Evolutionary conservation across 2,797 vertebrate species (phyloP).

Genomic region (Orestias chungarensis): DNA sequence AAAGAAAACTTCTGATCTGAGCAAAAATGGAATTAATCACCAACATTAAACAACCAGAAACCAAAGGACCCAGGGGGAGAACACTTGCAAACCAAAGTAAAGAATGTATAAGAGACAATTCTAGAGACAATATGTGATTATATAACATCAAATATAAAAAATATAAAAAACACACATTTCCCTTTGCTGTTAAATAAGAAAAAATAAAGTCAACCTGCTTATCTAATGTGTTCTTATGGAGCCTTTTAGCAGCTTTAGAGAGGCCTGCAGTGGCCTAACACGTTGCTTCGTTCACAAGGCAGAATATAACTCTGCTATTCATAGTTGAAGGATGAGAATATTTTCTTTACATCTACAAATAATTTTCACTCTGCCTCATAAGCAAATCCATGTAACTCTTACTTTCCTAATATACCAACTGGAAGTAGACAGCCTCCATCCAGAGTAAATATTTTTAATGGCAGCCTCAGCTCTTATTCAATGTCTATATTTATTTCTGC

Average conservation of each 20-base stretch:
- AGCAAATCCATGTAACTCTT: no score
- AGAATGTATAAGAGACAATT: not conserved
- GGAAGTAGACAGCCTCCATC: not conserved
- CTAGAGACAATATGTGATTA: not conserved
- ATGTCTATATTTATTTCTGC: conserved; percentile 17
- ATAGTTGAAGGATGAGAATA: not conserved
- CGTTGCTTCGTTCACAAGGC: conserved; percentile 28
- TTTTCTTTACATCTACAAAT: not conserved
- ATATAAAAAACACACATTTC: not conserved
- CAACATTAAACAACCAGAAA: conserved; percentile 2
- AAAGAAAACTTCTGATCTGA: conserved; percentile 24
- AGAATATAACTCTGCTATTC: conserved; percentile 24
- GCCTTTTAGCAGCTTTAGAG: conserved; percentile 29
- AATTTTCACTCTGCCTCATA: no score
- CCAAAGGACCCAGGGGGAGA: not conserved
- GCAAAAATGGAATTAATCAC: not conserved
- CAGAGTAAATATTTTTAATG: conserved; percentile 43
- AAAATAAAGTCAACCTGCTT: conserved; percentile 35
- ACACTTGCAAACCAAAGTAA: conserved; percentile 1
- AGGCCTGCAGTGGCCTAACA: conserved; percentile 31
- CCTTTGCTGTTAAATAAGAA: not conserved
- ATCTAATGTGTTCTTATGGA: conserved; percentile 45
- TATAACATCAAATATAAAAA: not conserved
- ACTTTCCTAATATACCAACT: not conserved
- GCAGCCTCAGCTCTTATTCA: conserved; percentile 11